A percentile compares a stretch with the other conserved stretches of the same genome.
phyloP scores from a whole-genome alignment of 1,140 invertebrate genomes.

The Heliconius nattereri region DNA sequence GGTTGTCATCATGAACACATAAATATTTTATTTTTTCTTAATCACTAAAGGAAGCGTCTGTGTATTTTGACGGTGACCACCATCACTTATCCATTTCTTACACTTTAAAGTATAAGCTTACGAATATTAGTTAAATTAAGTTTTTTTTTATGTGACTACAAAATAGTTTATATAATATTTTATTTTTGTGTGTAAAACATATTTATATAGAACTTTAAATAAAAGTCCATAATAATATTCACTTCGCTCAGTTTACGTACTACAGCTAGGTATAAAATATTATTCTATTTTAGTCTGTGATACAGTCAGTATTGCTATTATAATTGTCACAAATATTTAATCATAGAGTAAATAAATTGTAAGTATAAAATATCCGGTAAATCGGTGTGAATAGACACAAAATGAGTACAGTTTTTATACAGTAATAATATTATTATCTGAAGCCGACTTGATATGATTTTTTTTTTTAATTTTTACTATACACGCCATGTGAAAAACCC shows the following conservation, averaged over 20 bases:
- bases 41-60: constrained; percentile 22
- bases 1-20: constrained; percentile 54
- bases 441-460: too few relatives aligned
- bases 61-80: constrained; percentile 12
- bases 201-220: background rate
- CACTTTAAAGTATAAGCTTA: background rate
- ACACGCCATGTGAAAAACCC: too few relatives aligned
- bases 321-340: background rate
- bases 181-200: background rate
- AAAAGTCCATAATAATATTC: background rate
- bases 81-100: constrained; percentile 16
- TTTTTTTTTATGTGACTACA: background rate
- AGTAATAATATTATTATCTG: too few relatives aligned
- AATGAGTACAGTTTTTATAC: too few relatives aligned
- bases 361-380: background rate
- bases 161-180: background rate
- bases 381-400: too few relatives aligned
- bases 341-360: background rate
- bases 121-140: background rate
- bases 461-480: too few relatives aligned
- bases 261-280: background rate
- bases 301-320: background rate
- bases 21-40: constrained; percentile 21
- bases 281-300: background rate
- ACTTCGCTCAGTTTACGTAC: background rate